Percentiles rank a stretch among this genome's conserved stretches.
phyloP scores from a whole-genome alignment of 1,140 invertebrate genomes.

The Sogatella furcifera region DNA sequence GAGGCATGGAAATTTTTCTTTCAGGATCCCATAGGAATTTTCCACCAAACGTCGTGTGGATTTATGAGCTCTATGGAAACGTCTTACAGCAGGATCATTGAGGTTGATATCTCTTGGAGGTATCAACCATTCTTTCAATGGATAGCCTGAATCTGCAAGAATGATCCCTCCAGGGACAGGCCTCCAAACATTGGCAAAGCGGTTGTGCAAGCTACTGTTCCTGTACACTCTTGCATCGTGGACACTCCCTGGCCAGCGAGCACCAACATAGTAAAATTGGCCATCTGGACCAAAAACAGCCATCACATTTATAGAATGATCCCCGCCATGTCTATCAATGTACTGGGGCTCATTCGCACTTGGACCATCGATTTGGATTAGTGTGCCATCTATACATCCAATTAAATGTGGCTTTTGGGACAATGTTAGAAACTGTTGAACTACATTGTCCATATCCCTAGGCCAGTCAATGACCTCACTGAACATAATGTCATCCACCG shows the following conservation, averaged over 20 bases:
- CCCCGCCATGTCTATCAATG: slow-evolving; percentile 1
- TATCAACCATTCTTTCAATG: slow-evolving; percentile 17
- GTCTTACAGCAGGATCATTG: not conserved
- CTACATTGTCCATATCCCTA: too few relatives aligned
- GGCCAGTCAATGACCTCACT: too few relatives aligned
- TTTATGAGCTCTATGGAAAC: slow-evolving; percentile 15
- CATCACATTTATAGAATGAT: slow-evolving; percentile 6
- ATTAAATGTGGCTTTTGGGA: too few relatives aligned
- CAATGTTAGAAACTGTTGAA: too few relatives aligned
- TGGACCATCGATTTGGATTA: not conserved
- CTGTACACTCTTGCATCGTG: slow-evolving; percentile 12
- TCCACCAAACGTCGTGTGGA: slow-evolving; percentile 22
- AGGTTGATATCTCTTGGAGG: not conserved
- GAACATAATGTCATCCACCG: too few relatives aligned
- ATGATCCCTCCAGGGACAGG: too few relatives aligned
- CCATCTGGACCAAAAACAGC: not conserved
- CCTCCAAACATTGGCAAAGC: too few relatives aligned
- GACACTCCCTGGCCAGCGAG: slow-evolving; percentile 11
- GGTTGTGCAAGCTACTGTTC: too few relatives aligned
- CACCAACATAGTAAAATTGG: slow-evolving; percentile 11
- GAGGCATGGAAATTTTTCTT: slow-evolving; percentile 24
- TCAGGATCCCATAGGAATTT: slow-evolving; percentile 20
- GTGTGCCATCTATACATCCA: too few relatives aligned
- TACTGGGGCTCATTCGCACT: not conserved
- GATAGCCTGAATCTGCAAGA: too few relatives aligned